phyloP scores from a whole-genome alignment of 2,113 vertebrate genomes.

The Pteruthius melanotis region DNA sequence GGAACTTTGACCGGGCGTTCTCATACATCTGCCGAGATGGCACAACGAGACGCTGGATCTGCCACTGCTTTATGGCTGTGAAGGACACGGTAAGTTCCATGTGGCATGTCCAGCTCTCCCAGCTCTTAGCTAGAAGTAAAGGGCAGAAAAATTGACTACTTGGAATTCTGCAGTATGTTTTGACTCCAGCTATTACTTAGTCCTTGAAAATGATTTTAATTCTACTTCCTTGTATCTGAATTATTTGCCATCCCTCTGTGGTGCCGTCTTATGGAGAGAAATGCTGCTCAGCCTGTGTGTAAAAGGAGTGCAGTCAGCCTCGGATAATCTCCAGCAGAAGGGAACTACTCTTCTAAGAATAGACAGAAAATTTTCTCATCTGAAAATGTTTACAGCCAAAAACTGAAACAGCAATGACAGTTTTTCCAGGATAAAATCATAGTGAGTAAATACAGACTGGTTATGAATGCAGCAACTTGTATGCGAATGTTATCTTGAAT shows the following conservation, averaged over 20 bases:
- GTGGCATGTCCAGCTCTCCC: not conserved
- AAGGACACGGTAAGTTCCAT: conserved; percentile 91
- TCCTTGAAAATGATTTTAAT: not conserved
- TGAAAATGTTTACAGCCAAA: conserved; percentile 32
- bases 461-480: conserved; percentile 3
- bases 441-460: conserved; percentile 37
- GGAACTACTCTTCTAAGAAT: conserved; percentile 39
- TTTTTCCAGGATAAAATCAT: conserved; percentile 14
- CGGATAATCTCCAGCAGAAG: conserved; percentile 6
- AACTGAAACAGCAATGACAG: conserved; percentile 24
- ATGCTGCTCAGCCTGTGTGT: not conserved
- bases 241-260: not conserved
- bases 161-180: not conserved
- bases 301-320: conserved; percentile 11
- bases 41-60: conserved; percentile 98
- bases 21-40: conserved; percentile 98
- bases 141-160: not conserved
- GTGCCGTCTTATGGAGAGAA: not conserved
- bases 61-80: conserved; percentile 97
- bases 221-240: not conserved
- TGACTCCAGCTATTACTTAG: not conserved
- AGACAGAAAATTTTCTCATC: conserved; percentile 14
- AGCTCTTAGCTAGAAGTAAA: not conserved
- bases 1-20: conserved; percentile 97
- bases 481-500: not conserved